A percentile compares a stretch with the other conserved stretches of the same genome.
phyloP scores from a whole-genome alignment of 2,888 invertebrate species.

The Heterodera filipjevi region DNA sequence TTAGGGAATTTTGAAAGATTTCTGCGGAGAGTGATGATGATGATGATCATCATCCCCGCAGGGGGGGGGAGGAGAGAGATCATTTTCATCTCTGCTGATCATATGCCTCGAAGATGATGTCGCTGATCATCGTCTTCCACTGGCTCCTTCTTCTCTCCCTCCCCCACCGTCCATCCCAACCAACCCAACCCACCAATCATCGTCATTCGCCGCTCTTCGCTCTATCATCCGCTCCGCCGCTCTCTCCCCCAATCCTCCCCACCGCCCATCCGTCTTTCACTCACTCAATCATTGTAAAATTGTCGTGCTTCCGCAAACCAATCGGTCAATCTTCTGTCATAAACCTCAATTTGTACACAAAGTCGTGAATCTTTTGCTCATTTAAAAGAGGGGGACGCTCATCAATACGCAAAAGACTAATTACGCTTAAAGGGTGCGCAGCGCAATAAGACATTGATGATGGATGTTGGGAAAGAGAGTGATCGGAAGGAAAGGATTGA shows the following conservation, averaged over 20 bases:
- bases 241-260: neutral
- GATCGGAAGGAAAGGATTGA: neutral
- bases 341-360: neutral
- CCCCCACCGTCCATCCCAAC: neutral
- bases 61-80: slow-evolving; percentile 1
- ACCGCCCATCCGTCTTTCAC: neutral
- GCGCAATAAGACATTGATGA: neutral
- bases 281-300: slow-evolving; percentile 32
- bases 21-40: slow-evolving; percentile 5
- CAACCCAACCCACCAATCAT: slow-evolving; percentile 1
- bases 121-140: neutral
- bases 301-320: neutral
- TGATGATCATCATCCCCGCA: neutral
- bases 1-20: neutral
- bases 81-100: neutral
- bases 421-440: neutral
- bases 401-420: neutral
- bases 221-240: neutral
- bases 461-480: neutral
- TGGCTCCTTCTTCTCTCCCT: too few species aligned
- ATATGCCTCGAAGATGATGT: neutral
- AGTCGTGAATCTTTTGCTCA: neutral
- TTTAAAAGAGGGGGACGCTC: neutral
- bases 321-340: slow-evolving; percentile 3
- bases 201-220: neutral